phyloP scores from a whole-genome alignment of 2,888 invertebrate species.

The Tricholauxania praeusta region DNA sequence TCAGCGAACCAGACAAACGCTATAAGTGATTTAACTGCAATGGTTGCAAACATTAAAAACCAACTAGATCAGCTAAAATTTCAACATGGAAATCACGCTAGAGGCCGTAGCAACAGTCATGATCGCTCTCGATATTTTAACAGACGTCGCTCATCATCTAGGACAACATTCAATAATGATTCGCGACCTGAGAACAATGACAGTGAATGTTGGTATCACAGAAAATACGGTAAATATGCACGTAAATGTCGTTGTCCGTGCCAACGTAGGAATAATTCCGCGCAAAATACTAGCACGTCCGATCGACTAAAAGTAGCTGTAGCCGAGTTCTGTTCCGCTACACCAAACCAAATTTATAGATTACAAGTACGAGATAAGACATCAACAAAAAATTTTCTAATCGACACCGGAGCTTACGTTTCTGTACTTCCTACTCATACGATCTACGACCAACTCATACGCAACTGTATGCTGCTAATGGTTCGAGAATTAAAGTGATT shows the following conservation, averaged over 20 bases:
- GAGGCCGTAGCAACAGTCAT: no score
- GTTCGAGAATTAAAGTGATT: not conserved
- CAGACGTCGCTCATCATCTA: not conserved
- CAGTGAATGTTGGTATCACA: not conserved
- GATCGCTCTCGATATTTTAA: no score
- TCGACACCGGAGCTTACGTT: constrained; percentile 30
- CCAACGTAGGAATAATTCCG: not conserved
- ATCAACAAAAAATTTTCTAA: constrained; percentile 13
- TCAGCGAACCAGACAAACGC: no score
- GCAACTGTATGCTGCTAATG: constrained; percentile 18
- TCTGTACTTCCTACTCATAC: constrained; percentile 24
- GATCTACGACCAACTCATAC: not conserved
- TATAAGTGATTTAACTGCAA: no score
- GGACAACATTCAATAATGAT: no score
- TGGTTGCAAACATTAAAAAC: no score
- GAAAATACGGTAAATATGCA: not conserved
- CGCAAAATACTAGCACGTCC: constrained; percentile 33
- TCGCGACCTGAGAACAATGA: not conserved
- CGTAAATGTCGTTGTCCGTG: constrained; percentile 1
- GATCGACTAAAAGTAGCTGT: no score
- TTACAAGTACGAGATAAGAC: constrained; percentile 5
- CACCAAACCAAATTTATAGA: no score
- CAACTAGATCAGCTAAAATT: no score
- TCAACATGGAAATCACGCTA: no score
- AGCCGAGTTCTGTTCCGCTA: no score